Evolutionary conservation across 2,888 invertebrate species (phyloP).

Genomic region (Polymixis lichenea): DNA sequence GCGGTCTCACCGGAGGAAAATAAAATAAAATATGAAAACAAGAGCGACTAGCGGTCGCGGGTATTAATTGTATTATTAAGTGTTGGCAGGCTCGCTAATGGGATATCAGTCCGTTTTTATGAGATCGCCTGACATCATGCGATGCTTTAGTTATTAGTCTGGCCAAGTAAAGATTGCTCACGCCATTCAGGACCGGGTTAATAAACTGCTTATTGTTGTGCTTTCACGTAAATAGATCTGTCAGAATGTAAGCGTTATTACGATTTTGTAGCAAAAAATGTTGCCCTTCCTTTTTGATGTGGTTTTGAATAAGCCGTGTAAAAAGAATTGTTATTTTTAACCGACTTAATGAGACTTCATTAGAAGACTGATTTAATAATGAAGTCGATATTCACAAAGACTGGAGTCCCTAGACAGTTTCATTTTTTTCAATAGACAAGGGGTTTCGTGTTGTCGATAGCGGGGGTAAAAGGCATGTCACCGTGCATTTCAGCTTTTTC

Average conservation of each 20-base stretch:
- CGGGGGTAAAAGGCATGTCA: not conserved
- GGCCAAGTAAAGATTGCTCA: conserved; percentile 21
- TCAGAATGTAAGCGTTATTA: not conserved
- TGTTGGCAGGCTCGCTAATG: conserved; percentile 23
- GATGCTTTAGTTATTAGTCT: conserved; percentile 31
- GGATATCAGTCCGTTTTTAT: conserved; percentile 29
- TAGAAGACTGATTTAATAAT: no score
- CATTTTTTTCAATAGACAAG: not conserved
- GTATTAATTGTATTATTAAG: conserved; percentile 57
- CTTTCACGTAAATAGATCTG: not conserved
- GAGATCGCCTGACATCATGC: conserved; percentile 45
- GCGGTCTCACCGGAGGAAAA: conserved; percentile 20
- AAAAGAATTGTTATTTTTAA: not conserved
- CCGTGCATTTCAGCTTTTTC: not conserved
- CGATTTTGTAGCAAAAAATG: not conserved
- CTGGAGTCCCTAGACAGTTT: not conserved
- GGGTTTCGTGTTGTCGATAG: no score
- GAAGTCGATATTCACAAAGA: no score
- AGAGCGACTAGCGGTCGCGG: not conserved
- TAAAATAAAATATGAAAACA: conserved; percentile 42
- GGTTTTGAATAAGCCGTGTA: no score
- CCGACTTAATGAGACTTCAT: not conserved
- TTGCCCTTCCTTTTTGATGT: not conserved
- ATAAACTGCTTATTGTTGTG: not conserved
- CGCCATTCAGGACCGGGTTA: not conserved